Evolutionary conservation across 2,888 invertebrate genomes (phyloP), one percentile per base, ranked within the genome.

Genomic region (Cerastoderma edule): DNA sequence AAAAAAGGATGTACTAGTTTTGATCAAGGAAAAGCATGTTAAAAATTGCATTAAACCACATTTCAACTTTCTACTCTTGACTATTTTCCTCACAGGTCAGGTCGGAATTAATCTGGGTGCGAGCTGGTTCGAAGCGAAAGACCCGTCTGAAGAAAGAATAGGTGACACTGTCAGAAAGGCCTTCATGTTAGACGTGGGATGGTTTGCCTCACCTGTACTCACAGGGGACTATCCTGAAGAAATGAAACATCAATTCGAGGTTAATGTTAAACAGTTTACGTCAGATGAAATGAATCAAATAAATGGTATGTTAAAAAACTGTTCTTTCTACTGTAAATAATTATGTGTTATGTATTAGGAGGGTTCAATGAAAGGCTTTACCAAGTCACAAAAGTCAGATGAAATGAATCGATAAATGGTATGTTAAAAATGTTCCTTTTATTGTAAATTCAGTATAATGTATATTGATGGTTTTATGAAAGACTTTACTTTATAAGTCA

Each of bases 211-310:
- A 35, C 89, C 91, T 5, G 83, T 91, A 16, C 78, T 80, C 5
- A 75, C 84, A 56, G 91, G 91, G 6, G 95, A 96, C 92, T 96
- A 89, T 46, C 86, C 87, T 0, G 50, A 70, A 3, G 77, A 85
- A 13, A 85, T 89, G 84, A 86, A 81, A 63, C 74, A 84, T n/a
- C 75, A 78, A 24, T 72, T 81, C 2, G 48, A 48, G 10, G 50
- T 67, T 10, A 39, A 78, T 44, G 71, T 87, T 1, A 84, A 81
- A 8, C 16, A 33, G 10, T 86, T 87, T 70, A 80, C 83, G 2
- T 13, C 2, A 0, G 30, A 39, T 2, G 84, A 75, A 22, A 22
- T 3, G 22, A 8, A 35, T 8, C 80, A 8, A 0, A 72, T 78
- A 27, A 72, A 77, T 65, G 83, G 85, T 84, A 74, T 46, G 46